phyloP scores from a whole-genome alignment of 2,888 invertebrate genomes.

The Chrysolina americana region DNA sequence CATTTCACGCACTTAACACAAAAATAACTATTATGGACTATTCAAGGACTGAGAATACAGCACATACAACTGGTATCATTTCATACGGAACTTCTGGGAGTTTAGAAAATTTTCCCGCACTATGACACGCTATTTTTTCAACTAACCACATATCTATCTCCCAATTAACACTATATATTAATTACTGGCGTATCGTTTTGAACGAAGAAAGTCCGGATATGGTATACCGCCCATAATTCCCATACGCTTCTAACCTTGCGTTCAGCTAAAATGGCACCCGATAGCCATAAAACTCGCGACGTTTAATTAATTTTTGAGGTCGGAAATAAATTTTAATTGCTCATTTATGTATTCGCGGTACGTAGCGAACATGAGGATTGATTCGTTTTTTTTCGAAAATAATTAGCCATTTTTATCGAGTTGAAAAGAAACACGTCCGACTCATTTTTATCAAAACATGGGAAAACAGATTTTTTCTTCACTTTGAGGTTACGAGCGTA shows the following conservation, averaged over 20 bases:
- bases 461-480: constrained; percentile 2
- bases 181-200: background rate
- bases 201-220: constrained; percentile 34
- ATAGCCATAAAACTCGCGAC: constrained; percentile 26
- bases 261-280: constrained; percentile 31
- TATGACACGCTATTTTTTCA: background rate
- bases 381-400: constrained; percentile 28
- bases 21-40: no score
- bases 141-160: constrained; percentile 8
- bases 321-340: constrained; percentile 40
- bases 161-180: constrained; percentile 15
- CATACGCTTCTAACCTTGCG: constrained; percentile 29
- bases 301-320: constrained; percentile 38
- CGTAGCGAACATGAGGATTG: constrained; percentile 23
- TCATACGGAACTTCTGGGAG: background rate
- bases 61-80: no score
- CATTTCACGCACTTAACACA: no score
- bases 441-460: background rate
- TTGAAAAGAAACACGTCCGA: constrained; percentile 11
- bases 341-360: constrained; percentile 24
- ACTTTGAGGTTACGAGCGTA: background rate
- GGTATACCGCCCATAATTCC: constrained; percentile 5
- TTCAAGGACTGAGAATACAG: no score
- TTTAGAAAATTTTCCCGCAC: background rate
- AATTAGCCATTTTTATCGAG: constrained; percentile 20